Evolutionary conservation across 1,140 invertebrate genomes (phyloP), one percentile per base, ranked within the genome.

Genomic region (Drosophila chauvacae): DNA sequence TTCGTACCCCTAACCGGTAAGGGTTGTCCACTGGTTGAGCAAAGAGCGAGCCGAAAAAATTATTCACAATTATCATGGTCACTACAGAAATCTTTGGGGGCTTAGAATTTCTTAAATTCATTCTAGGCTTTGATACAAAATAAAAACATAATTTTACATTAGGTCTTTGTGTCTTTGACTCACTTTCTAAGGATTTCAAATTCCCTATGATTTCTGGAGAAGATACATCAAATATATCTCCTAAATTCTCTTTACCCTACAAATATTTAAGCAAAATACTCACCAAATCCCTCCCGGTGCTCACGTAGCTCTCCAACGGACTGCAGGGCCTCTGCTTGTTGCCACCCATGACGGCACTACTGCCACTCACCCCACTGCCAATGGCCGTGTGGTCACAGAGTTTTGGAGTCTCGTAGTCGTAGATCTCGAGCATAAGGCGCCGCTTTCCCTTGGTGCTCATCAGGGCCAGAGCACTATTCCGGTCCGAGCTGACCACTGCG

Each of bases 341-440:
- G 63, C 83, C 87, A 6, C 90, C 88, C 73, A 92, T 77, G 0
- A 90, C 16, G 0, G 94, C 92, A 39, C 81, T 90, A 37, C 85
- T 90, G 2, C 87, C 84, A 47, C 96, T 94, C 2, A 96, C 96
- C 13, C 85, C 81, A 2, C 95, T 93, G 79, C 97, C 97, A 2
- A 97, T 93, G 4, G 96, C 95, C 2, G 96, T 96, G 71, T 97
- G 96, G 65, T 97, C 96, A 84, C 97, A 98, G 7, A 97, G 93
- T 75, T 95, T 94, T 4, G 97, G 97, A 4, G 95, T 94, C 69
- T 96, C 95, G 50, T 94, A 93, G 80, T 96, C 96, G 91, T 97
- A 97, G 82, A 97, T 95, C 47, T 95, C 95, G 10, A 92, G 78
- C 91, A 92, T 92, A 7, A 92, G 75, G 1, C 91, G 79, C 4